Evolutionary conservation across 2,113 vertebrate species (phyloP), one percentile per base, ranked within the genome.

Genomic region (Zeus faber): DNA sequence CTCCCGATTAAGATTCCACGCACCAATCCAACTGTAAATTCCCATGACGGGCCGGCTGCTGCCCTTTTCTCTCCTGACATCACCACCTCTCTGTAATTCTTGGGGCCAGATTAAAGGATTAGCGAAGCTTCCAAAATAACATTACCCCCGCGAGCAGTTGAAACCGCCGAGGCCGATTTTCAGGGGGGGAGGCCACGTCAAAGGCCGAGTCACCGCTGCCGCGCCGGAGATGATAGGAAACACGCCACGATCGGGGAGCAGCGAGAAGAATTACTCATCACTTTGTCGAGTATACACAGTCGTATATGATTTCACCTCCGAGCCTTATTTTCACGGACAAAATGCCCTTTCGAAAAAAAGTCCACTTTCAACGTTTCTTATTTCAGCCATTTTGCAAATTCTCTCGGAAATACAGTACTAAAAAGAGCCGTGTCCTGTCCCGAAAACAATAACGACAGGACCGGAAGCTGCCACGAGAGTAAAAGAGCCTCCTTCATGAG

Each of bases 11-110:
- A 85, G 85, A 90, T 90, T 89, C 89, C 88, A 80, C 54, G 60
- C 67, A 79, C 56, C 86, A 88, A 87, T 57, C 75, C 82, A 70
- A 85, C 87, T 89, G 86, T 86, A 87, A 90, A 89, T 69, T 87
- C 81, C 82, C 86, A 87, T 88, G 82, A 88, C 62, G 65, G 80
- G 70, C 76, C 54, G 67, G 62, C 73, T 70, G 33, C 64, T 54
- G 70, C 63, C 76, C 74, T 81, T 85, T 85, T 84, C 84, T 82
- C 68, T 80, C 79, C 80, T 86, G 83, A 86, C 87, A 87, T 87
- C 85, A 85, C 83, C 81, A 71, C 80, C 78, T 74, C 76, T 49
- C 78, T 83, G 80, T 70, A 62, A 80, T 81, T 82, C 83, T 72
- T 80, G 74, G 58, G 58, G 18, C 24, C 66, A 79, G 85, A 88